Evolutionary conservation across 1,140 invertebrate genomes (phyloP).

Genomic region (Zophobas morio): DNA sequence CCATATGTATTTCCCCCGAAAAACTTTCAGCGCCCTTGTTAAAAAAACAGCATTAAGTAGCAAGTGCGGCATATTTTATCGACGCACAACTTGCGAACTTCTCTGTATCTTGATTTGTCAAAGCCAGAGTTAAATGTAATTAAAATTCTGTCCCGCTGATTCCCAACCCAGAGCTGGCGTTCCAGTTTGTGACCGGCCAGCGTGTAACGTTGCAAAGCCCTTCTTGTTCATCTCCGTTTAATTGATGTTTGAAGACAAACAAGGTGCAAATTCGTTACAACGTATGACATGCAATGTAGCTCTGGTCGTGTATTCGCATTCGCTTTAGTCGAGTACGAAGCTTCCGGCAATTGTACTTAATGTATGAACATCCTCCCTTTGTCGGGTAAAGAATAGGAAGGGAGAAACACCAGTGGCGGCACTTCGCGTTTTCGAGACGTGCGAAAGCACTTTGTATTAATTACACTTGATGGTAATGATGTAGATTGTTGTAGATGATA

Average conservation of each 20-base stretch:
- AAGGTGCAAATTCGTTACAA: slow-evolving; percentile 36
- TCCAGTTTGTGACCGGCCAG: slow-evolving; percentile 1
- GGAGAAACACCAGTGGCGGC: not conserved
- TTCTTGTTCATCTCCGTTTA: slow-evolving; percentile 14
- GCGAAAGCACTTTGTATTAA: too few species aligned
- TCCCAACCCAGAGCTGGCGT: not conserved
- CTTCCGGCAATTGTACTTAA: slow-evolving; percentile 48
- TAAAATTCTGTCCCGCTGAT: slow-evolving; percentile 24
- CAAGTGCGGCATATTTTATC: not conserved
- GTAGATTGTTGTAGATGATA: too few species aligned
- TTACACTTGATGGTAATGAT: too few species aligned
- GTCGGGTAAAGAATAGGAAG: slow-evolving; percentile 22
- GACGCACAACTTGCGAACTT: not conserved
- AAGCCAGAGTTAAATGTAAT: slow-evolving; percentile 6
- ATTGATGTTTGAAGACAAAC: slow-evolving; percentile 35
- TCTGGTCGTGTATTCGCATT: slow-evolving; percentile 18
- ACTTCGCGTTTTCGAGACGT: too few species aligned
- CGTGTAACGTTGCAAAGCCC: slow-evolving; percentile 3
- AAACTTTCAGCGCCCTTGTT: too few species aligned
- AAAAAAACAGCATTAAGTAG: too few species aligned
- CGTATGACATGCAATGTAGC: slow-evolving; percentile 31
- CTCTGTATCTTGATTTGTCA: slow-evolving; percentile 18
- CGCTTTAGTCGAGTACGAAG: slow-evolving; percentile 14
- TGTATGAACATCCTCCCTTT: slow-evolving; percentile 44
- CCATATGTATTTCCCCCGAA: not conserved